Base-by-base conservation (phyloP, 1,140 invertebrate genomes). In the Aphaenogaster floridana region DNA sequence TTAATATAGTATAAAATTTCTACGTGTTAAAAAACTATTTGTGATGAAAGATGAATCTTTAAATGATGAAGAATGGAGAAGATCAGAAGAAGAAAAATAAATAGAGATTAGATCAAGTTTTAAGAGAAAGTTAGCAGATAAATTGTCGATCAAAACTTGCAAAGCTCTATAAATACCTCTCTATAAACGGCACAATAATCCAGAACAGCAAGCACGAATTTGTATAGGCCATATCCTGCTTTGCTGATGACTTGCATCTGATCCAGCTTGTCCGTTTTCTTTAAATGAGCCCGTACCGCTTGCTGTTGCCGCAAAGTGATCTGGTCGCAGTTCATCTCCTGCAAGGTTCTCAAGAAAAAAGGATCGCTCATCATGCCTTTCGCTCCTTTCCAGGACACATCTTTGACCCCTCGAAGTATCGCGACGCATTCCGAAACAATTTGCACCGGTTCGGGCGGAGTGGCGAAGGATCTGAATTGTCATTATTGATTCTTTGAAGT, bases 311-410 rank as follows among this genome's bases (percentile, higher is more conserved):
- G 96, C 71, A 96, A 96, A 0, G 98, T 98, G 50, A 99, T 97
- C 15, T 96, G 95, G 90, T 99, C 97, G 85, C 97, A 97, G 93
- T 99, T 98, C 97, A 99, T 97, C 92, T 98, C 98, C 95, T 98
- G 97, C 3, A 99, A 94, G 42, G 96, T 96, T 86, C 96, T 96
- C 3, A 99, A 93, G 94, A 99, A 99, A 93, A 97, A 98, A 0
- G 98, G 97, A 93, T 99, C 98, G 0, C 97, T 96, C 98, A 99
- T 98, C 97, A 99, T 98, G 15, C 96, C 97, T 93, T 98, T 98
- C 0, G 98, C 98, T 15, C 97, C 97, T 95, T 99, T 99, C 98
- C 98, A 99, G 57, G 96, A 97, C 0, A 99, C 97, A 68, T 99
- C 98, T 89, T 98, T 98, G 11, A 97, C 96, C 1, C 97, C 98